These are phyloP conservation scores for Merluccius polli DNA, from an alignment of 2,797 vertebrate genomes.

Conservation along the genomic window DNA sequence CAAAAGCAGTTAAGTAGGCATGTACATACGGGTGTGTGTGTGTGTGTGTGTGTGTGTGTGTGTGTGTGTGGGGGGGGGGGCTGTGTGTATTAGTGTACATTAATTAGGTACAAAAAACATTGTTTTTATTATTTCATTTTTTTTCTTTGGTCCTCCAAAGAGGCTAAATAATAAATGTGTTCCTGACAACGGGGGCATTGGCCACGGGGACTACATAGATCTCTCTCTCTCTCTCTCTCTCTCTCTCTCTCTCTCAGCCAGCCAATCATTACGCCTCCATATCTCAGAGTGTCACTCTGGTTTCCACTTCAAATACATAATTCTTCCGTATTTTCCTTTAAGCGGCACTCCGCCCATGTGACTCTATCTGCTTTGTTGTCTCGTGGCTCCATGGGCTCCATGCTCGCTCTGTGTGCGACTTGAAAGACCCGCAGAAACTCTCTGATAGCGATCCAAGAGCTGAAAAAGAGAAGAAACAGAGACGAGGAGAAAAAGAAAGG, in stretches of 20 bases:
- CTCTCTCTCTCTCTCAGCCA: neutral
- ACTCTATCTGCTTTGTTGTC: constrained; percentile 56
- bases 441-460: constrained; percentile 61
- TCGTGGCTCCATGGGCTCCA: constrained; percentile 49
- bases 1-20: neutral
- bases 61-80: constrained; percentile 17
- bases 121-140: neutral
- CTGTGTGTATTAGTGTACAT: constrained; percentile 1
- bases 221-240: constrained; percentile 1
- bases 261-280: constrained; percentile 3
- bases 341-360: constrained; percentile 34
- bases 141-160: constrained; percentile 1
- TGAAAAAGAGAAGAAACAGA: neutral
- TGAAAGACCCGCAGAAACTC: constrained; percentile 54
- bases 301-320: constrained; percentile 43
- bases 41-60: constrained; percentile 13
- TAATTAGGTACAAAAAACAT: neutral
- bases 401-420: constrained; percentile 35
- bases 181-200: neutral
- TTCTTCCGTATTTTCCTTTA: constrained; percentile 34
- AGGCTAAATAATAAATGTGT: neutral
- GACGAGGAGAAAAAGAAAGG: constrained; percentile 16
- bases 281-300: constrained; percentile 6
- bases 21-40: constrained; percentile 16
- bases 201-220: neutral